phyloP scores from a whole-genome alignment of 1,140 invertebrate genomes.

The Neocloeon triangulifer region DNA sequence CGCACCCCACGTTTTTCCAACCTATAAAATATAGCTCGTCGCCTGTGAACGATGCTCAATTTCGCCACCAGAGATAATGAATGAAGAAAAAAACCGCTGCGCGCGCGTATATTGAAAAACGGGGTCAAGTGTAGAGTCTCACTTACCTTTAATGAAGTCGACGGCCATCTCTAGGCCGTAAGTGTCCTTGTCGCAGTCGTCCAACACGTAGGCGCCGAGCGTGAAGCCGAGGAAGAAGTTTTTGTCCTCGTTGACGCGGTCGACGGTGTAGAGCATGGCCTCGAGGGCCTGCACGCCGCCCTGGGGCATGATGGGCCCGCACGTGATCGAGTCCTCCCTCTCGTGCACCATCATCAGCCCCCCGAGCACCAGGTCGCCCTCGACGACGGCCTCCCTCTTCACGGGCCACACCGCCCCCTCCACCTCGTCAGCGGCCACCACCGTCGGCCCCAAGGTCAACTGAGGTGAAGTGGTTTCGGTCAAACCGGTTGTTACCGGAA shows the following conservation, averaged over 20 bases:
- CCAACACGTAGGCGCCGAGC: slow-evolving; percentile 70
- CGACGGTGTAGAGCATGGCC: slow-evolving; percentile 78
- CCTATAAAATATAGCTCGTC: too few species aligned
- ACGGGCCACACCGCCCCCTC: slow-evolving; percentile 56
- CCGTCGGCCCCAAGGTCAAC: too few species aligned
- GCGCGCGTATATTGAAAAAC: too few species aligned
- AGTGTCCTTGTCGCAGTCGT: slow-evolving; percentile 92
- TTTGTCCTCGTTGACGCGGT: slow-evolving; percentile 42
- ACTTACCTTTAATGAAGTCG: slow-evolving; percentile 89
- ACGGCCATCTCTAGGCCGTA: slow-evolving; percentile 90
- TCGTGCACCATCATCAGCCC: slow-evolving; percentile 93
- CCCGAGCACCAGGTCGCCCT: slow-evolving; percentile 64
- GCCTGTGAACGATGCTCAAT: too few species aligned
- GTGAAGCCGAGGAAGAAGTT: slow-evolving; percentile 47
- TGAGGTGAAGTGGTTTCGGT: too few species aligned
- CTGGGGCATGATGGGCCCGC: slow-evolving; percentile 85
- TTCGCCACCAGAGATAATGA: too few species aligned
- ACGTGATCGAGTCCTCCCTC: slow-evolving; percentile 56
- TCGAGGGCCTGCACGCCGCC: slow-evolving; percentile 79
- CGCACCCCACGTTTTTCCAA: too few species aligned
- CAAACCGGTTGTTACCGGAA: too few species aligned
- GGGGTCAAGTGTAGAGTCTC: too few species aligned
- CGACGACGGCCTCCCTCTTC: slow-evolving; percentile 62
- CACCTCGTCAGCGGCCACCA: too few species aligned
- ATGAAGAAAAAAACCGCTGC: too few species aligned